Conservation (phyloP, 2,888 invertebrate species). For the Elmis aenea region DNA sequence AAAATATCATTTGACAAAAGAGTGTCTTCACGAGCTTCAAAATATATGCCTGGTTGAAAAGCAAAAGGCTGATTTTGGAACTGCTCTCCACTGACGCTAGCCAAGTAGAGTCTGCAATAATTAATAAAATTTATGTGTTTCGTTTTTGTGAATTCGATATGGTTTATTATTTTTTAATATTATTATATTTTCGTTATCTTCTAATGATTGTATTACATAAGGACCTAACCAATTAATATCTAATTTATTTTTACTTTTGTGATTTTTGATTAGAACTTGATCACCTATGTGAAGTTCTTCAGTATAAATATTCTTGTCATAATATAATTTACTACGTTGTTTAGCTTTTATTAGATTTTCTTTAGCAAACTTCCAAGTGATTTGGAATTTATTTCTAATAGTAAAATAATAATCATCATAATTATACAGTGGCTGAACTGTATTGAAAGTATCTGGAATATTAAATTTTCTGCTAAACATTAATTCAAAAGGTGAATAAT, state of each 20-base stretch:
- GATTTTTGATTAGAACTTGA: slow-evolving; percentile 2
- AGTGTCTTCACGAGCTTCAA: too few species aligned
- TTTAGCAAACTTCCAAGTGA: slow-evolving; percentile 23
- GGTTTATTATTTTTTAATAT: too few species aligned
- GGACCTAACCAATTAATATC: background rate
- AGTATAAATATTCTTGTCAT: slow-evolving; percentile 13
- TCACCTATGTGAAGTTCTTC: background rate
- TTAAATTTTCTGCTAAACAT: slow-evolving; percentile 26
- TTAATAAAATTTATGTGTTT: too few species aligned
- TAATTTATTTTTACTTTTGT: slow-evolving; percentile 1
- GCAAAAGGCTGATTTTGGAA: too few species aligned
- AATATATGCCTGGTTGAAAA: too few species aligned
- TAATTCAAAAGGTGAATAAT: slow-evolving; percentile 31
- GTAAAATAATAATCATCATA: slow-evolving; percentile 27
- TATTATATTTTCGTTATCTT: too few species aligned
- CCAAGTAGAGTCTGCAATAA: too few species aligned
- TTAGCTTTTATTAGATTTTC: slow-evolving; percentile 25
- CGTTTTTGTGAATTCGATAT: too few species aligned
- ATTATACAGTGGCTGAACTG: slow-evolving; percentile 25
- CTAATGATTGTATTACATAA: background rate
- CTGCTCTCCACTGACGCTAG: too few species aligned
- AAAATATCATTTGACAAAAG: too few species aligned
- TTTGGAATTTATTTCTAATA: slow-evolving; percentile 24
- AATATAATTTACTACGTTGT: slow-evolving; percentile 23
- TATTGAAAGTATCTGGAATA: slow-evolving; percentile 21